Conservation (phyloP, 2,113 vertebrate genomes). For the Phylloscopus trochilus region DNA sequence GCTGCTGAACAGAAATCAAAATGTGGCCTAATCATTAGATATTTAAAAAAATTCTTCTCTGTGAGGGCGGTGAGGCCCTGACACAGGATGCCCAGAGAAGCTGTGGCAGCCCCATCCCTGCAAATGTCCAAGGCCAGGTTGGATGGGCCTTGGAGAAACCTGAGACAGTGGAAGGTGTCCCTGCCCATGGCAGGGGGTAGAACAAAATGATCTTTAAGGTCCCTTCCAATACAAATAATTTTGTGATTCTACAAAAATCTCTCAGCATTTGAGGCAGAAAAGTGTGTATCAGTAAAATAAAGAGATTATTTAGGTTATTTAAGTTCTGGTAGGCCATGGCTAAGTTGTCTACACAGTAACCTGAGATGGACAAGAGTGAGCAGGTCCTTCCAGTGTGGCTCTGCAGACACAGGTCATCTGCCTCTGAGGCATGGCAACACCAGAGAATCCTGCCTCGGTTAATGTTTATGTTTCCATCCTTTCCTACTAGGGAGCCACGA, state of each 20-base stretch:
- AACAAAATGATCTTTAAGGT: background rate
- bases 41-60: background rate
- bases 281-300: background rate
- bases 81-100: background rate
- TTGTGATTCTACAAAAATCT: background rate
- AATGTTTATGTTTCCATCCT: background rate
- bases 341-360: background rate
- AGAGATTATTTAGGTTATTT: background rate
- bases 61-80: background rate
- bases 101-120: background rate
- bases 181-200: background rate
- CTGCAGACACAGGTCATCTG: background rate
- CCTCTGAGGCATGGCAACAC: background rate
- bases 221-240: background rate
- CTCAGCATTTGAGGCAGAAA: background rate
- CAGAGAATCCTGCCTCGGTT: background rate
- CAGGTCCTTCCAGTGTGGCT: background rate
- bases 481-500: background rate
- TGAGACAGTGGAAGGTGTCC: background rate
- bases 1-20: background rate
- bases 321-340: background rate
- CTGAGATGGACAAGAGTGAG: background rate
- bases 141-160: background rate
- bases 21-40: background rate
- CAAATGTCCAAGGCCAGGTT: background rate